Percentiles rank a stretch among this genome's conserved stretches.
Conservation (phyloP, 2,797 vertebrate genomes). For the Mareca strepera region DNA sequence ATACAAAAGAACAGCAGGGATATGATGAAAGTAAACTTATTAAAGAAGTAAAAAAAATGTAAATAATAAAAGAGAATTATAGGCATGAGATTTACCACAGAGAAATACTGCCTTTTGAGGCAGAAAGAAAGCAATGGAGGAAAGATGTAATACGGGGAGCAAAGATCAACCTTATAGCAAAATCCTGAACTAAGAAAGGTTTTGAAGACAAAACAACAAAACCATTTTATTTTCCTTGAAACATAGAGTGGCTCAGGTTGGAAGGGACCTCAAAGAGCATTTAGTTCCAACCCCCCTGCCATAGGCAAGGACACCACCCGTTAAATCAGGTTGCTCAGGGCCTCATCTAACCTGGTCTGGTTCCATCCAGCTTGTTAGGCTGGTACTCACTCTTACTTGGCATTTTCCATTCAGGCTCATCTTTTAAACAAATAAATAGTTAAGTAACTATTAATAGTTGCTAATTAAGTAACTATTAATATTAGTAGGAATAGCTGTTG, state of each 20-base stretch:
- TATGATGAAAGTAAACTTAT: not conserved
- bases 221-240: not conserved
- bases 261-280: too few relatives aligned
- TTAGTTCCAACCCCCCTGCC: too few relatives aligned
- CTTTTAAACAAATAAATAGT: not conserved
- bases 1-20: not conserved
- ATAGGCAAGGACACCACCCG: too few relatives aligned
- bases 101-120: not conserved
- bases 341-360: too few relatives aligned
- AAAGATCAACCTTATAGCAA: not conserved
- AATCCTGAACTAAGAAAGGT: not conserved
- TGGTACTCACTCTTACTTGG: not conserved
- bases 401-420: not conserved
- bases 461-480: not conserved
- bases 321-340: too few relatives aligned
- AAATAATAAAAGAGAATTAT: not conserved
- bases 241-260: too few relatives aligned
- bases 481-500: not conserved
- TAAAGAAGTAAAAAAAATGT: not conserved
- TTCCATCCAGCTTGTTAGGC: not conserved
- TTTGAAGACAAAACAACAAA: not conserved
- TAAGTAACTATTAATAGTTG: not conserved
- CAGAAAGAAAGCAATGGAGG: not conserved
- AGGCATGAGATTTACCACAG: not conserved
- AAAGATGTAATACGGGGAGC: not conserved